phyloP scores from a whole-genome alignment of 2,888 invertebrate genomes.

The Drosophila sordidula region DNA sequence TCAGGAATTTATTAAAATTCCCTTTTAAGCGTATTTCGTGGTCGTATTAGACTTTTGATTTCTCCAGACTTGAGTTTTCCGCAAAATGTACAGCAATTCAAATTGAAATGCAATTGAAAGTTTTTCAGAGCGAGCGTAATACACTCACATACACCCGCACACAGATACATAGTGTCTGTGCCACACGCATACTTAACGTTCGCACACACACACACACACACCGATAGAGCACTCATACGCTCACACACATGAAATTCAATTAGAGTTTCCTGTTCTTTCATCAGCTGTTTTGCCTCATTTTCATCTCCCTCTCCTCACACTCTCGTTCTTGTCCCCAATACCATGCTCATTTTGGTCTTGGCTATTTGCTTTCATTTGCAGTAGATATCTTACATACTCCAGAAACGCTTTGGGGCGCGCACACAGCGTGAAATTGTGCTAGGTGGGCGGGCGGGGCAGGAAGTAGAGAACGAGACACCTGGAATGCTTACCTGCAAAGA shows the following conservation, averaged over 20 bases:
- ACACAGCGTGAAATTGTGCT: conserved; percentile 63
- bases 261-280: conserved; percentile 66
- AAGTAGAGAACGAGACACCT: conserved; percentile 6
- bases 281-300: conserved; percentile 43
- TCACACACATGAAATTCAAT: conserved; percentile 60
- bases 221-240: conserved; percentile 4
- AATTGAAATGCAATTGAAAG: conserved; percentile 68
- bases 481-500: conserved; percentile 65
- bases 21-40: neutral
- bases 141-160: conserved; percentile 11
- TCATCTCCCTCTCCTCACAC: neutral
- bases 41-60: too few species aligned
- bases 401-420: conserved; percentile 37
- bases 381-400: conserved; percentile 25
- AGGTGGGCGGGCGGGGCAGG: neutral
- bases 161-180: conserved; percentile 3
- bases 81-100: conserved; percentile 34
- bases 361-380: conserved; percentile 66
- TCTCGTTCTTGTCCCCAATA: conserved; percentile 1
- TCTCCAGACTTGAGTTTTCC: neutral
- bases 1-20: neutral
- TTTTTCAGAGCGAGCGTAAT: conserved; percentile 44
- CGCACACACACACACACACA: conserved; percentile 4
- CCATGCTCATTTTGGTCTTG: conserved; percentile 34
- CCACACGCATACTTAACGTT: conserved; percentile 17